A percentile compares a stretch with the other conserved stretches of the same genome.
phyloP scores from a whole-genome alignment of 1,140 invertebrate genomes.

The Anadara kagoshimensis region DNA sequence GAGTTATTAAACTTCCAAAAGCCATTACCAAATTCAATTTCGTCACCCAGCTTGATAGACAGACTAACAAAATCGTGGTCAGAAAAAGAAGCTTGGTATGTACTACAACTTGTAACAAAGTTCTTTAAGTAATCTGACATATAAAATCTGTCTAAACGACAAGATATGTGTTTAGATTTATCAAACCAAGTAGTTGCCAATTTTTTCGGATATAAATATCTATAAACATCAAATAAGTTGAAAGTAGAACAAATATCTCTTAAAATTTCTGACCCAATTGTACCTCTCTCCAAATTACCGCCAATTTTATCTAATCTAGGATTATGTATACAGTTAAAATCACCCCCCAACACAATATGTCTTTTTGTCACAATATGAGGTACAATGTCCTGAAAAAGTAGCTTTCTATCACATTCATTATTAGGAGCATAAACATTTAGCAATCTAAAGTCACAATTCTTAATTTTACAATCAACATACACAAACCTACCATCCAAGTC shows the following conservation, averaged over 20 bases:
- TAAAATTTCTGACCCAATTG: constrained; percentile 19
- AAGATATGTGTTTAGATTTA: constrained; percentile 24
- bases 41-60: constrained; percentile 6
- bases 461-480: constrained; percentile 32
- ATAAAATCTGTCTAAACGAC: constrained; percentile 49
- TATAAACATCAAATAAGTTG: constrained; percentile 40
- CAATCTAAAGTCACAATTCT: constrained; percentile 19
- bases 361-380: constrained; percentile 23
- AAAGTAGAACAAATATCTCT: constrained; percentile 35
- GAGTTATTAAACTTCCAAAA: constrained; percentile 51
- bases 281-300: constrained; percentile 26
- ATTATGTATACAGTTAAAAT: constrained; percentile 50
- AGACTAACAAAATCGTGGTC: constrained; percentile 46
- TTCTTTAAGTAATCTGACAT: constrained; percentile 16
- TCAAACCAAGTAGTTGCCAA: constrained; percentile 32
- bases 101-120: constrained; percentile 11
- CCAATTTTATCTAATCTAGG: constrained; percentile 43
- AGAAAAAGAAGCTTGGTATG: constrained; percentile 36
- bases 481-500: constrained; percentile 43
- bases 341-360: constrained; percentile 36
- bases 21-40: constrained; percentile 29
- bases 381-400: constrained; percentile 29
- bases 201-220: constrained; percentile 34
- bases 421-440: constrained; percentile 45
- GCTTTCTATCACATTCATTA: constrained; percentile 20